A percentile compares a stretch with the other conserved stretches of the same genome.
Conservation (phyloP, 2,888 invertebrate genomes). For the Chrysolina americana region DNA sequence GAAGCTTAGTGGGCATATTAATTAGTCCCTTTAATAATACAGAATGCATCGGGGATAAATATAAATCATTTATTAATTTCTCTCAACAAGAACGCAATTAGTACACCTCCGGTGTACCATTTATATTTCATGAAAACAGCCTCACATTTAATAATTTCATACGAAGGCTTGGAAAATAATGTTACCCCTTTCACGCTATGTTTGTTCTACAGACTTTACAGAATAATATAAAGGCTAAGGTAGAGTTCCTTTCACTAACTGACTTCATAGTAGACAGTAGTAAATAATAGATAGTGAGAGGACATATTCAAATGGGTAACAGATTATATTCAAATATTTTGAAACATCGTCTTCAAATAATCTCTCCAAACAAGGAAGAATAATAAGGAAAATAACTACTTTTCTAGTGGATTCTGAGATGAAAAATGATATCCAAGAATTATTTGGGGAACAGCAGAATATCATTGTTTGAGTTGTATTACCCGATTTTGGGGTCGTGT, state of each 20-base stretch:
- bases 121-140: constrained; percentile 30
- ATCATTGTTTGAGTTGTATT: too few relatives aligned
- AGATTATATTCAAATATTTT: too few relatives aligned
- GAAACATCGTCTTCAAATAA: too few relatives aligned
- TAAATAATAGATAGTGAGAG: too few relatives aligned
- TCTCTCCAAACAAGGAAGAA: too few relatives aligned
- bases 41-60: constrained; percentile 23
- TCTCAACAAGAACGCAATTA: constrained; percentile 31
- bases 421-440: too few relatives aligned
- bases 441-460: too few relatives aligned
- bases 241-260: background rate
- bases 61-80: constrained; percentile 27
- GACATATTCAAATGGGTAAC: too few relatives aligned
- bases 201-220: background rate
- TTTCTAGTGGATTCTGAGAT: too few relatives aligned
- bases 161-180: constrained; percentile 4
- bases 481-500: too few relatives aligned
- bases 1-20: background rate
- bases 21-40: constrained; percentile 12
- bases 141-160: constrained; percentile 27
- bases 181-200: background rate
- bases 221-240: background rate
- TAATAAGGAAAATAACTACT: too few relatives aligned
- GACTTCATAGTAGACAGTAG: too few relatives aligned
- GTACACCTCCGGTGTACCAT: constrained; percentile 33